Evolutionary conservation across 2,113 vertebrate genomes (phyloP).

Genomic region (Cyphomyrus plagiostoma): DNA sequence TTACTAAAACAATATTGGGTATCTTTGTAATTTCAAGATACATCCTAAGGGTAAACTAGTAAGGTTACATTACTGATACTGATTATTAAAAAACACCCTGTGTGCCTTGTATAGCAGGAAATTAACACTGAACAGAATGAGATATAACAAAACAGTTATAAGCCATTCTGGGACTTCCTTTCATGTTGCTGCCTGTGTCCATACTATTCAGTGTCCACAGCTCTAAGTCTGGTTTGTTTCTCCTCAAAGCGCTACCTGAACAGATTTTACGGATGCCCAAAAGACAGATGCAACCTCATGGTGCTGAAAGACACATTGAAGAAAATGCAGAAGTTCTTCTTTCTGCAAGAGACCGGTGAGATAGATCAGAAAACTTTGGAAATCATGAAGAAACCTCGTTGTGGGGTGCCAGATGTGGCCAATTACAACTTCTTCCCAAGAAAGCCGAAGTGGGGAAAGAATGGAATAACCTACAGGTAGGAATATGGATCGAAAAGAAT

Average conservation of each 20-base stretch:
- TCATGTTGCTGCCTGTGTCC: slow-evolving; percentile 18
- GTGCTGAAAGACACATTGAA: slow-evolving; percentile 92
- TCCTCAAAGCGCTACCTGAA: slow-evolving; percentile 84
- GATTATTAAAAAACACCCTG: not conserved
- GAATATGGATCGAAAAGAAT: not conserved
- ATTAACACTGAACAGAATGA: not conserved
- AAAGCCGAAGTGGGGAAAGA: slow-evolving; percentile 94
- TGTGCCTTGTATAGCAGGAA: not conserved
- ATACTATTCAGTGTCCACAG: not conserved
- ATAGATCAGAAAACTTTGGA: slow-evolving; percentile 87
- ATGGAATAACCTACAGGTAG: slow-evolving; percentile 89
- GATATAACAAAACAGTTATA: not conserved
- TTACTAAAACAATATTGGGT: not conserved
- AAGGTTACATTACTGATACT: not conserved
- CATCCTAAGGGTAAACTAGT: not conserved
- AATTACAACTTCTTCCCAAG: slow-evolving; percentile 98
- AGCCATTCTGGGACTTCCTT: not conserved
- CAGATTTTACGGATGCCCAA: slow-evolving; percentile 92
- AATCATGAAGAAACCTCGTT: slow-evolving; percentile 92
- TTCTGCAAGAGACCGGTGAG: slow-evolving; percentile 84
- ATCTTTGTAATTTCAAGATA: not conserved
- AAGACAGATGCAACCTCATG: slow-evolving; percentile 90
- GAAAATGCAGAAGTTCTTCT: slow-evolving; percentile 98
- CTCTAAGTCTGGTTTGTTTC: not conserved
- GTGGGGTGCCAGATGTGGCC: slow-evolving; percentile 93